Percentiles rank a stretch among this genome's conserved stretches.
Evolutionary conservation across 2,888 invertebrate species (phyloP).

Genomic region (Magallana nippona): DNA sequence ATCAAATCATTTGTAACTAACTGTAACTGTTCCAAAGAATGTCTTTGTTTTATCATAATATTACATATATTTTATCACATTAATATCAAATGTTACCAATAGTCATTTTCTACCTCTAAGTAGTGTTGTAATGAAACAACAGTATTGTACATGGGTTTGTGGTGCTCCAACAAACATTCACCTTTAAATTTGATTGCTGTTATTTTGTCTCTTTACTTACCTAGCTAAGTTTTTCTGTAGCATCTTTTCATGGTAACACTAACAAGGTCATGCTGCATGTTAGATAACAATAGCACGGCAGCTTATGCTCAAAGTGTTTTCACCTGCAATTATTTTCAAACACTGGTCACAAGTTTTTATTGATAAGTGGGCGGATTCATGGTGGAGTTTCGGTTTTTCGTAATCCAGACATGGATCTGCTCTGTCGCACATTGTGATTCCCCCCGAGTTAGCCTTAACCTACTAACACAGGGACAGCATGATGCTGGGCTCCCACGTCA

Average conservation of each 20-base stretch:
- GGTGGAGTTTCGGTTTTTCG: neutral
- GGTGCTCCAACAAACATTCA: no score
- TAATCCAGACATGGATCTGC: neutral
- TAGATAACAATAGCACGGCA: no score
- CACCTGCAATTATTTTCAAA: neutral
- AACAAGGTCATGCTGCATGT: no score
- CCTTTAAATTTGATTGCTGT: no score
- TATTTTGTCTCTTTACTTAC: no score
- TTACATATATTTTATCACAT: neutral
- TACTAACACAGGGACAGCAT: constrained; percentile 53
- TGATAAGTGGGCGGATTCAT: neutral
- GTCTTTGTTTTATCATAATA: no score
- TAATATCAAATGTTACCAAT: neutral
- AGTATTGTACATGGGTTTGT: no score
- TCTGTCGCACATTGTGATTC: neutral
- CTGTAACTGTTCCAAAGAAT: no score
- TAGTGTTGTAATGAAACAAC: neutral
- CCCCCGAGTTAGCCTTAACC: constrained; percentile 27
- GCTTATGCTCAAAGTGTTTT: no score
- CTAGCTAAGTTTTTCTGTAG: no score
- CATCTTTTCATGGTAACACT: no score
- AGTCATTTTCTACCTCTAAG: neutral
- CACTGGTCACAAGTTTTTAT: neutral
- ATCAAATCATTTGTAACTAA: neutral
- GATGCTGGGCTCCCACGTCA: constrained; percentile 50